Evolutionary conservation across 1,140 invertebrate genomes (phyloP).

Genomic region (Drosophila leontia): DNA sequence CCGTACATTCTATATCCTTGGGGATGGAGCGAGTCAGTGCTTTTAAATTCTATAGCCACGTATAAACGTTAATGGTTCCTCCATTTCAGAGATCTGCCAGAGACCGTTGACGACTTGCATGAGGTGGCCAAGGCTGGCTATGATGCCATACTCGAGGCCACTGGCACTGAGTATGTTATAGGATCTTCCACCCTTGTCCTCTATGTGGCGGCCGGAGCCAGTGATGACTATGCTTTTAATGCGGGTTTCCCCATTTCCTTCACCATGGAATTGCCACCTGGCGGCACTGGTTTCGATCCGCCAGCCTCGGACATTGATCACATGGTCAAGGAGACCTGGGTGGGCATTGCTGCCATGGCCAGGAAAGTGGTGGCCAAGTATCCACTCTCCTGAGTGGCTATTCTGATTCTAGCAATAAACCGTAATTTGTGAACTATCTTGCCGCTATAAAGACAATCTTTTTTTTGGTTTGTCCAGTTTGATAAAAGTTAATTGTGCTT

Average conservation of each 20-base stretch:
- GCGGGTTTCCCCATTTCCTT: slow-evolving; percentile 88
- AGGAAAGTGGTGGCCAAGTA: slow-evolving; percentile 67
- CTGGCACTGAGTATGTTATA: slow-evolving; percentile 86
- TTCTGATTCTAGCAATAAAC: slow-evolving; percentile 7
- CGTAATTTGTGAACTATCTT: slow-evolving; percentile 12
- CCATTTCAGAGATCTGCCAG: slow-evolving; percentile 64
- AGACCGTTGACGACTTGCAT: slow-evolving; percentile 80
- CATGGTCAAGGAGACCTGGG: slow-evolving; percentile 88
- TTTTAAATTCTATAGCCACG: accelerated
- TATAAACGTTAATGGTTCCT: neutral
- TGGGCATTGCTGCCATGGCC: slow-evolving; percentile 86
- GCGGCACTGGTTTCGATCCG: slow-evolving; percentile 87
- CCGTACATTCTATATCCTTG: slow-evolving; percentile 90
- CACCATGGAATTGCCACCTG: slow-evolving; percentile 89
- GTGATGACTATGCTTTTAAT: slow-evolving; percentile 89
- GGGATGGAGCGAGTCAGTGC: slow-evolving; percentile 87
- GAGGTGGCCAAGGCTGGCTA: slow-evolving; percentile 84
- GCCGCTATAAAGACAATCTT: neutral
- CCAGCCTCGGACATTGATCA: slow-evolving; percentile 88
- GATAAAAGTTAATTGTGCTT: slow-evolving; percentile 5
- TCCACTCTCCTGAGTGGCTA: slow-evolving; percentile 36
- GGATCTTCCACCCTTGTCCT: slow-evolving; percentile 88
- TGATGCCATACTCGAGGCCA: slow-evolving; percentile 84
- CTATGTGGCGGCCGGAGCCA: slow-evolving; percentile 86
- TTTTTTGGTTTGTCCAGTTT: neutral